Conservation (phyloP, 2,797 vertebrate species). For the Hyperoplus lanceolatus region DNA sequence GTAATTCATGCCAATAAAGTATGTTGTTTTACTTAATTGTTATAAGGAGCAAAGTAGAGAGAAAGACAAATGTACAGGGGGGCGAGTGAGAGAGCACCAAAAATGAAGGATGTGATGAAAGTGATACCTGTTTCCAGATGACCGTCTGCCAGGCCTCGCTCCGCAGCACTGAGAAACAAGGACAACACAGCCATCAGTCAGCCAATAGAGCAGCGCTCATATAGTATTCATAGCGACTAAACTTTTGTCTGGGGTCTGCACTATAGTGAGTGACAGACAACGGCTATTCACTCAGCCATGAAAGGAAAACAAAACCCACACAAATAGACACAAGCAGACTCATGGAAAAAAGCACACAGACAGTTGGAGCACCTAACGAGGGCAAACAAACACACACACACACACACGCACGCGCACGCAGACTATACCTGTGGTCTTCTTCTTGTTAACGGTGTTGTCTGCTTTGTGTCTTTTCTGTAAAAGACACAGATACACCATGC, state of each 20-base stretch:
- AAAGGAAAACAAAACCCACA: slow-evolving; percentile 73
- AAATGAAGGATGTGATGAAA: slow-evolving; percentile 28
- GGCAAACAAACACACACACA: slow-evolving; percentile 25
- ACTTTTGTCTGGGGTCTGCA: slow-evolving; percentile 67
- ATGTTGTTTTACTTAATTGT: not conserved
- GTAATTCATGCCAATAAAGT: not conserved
- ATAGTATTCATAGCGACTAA: slow-evolving; percentile 77
- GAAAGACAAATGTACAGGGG: slow-evolving; percentile 20
- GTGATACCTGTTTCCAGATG: slow-evolving; percentile 97
- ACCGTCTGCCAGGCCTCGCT: slow-evolving; percentile 95
- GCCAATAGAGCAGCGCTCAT: slow-evolving; percentile 74
- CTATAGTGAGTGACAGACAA: slow-evolving; percentile 72
- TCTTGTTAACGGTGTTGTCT: slow-evolving; percentile 98
- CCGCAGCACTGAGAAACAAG: slow-evolving; percentile 92
- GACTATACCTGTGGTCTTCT: slow-evolving; percentile 95
- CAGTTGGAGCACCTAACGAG: slow-evolving; percentile 33
- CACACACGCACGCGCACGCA: slow-evolving; percentile 23
- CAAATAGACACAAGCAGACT: slow-evolving; percentile 60
- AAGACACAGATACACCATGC: slow-evolving; percentile 49
- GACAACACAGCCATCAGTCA: slow-evolving; percentile 78
- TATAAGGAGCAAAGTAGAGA: not conserved
- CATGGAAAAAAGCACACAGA: slow-evolving; percentile 58
- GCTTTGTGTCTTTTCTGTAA: slow-evolving; percentile 97
- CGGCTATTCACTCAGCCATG: slow-evolving; percentile 71
- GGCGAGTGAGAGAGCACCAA: slow-evolving; percentile 37